Base-by-base conservation (phyloP, 1,140 invertebrate species). In the Tyrophagus putrescentiae region DNA sequence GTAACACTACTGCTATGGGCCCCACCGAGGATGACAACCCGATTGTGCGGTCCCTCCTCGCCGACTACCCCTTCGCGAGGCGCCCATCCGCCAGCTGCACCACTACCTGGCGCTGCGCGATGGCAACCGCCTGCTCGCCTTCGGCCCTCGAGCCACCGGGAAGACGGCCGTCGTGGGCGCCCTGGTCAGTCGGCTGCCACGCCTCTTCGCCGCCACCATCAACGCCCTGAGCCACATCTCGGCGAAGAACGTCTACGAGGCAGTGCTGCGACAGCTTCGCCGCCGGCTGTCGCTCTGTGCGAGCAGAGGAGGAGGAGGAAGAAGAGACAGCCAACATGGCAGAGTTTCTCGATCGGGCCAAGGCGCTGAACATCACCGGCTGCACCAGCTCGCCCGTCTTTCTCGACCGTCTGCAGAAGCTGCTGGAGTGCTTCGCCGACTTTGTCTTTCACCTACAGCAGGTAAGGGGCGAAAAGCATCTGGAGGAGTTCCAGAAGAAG, bases 171-270 rank as follows among this genome's bases (percentile, higher is more conserved):
- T 57, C 7, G 33, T 39, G 4, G n/a, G 32, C 23, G 7, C 56
- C 16, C 4, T 57, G 29, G 33, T 54, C 16, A 7, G 13, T 33
- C n/a, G 18, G n/a, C 4, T n/a, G 6, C 18, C 11, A 5, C 28
- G 44, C 18, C 21, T 21, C 39, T 39, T 57, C 9, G 21, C 39
- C 29, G 56, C 31, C 5, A 41, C 21, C n/a, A 11, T 57, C n/a
- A 57, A 57, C 31, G 28, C 18, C 18, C 9, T 57, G 9, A n/a
- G 44, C 16, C 7, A 33, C 21, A 16, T 57, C 6, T 41, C 23
- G 21, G 28, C 7, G 23, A 57, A 41, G 44, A 57, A 16, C 7
- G 28, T 57, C 29, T 57, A 9, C 31, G 56, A 57, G 44, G 18
- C 31, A 23, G 44, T 57, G 21, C 29, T 57, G 31, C 5, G 6